A percentile compares a stretch with the other conserved stretches of the same genome.
Evolutionary conservation across 2,888 invertebrate genomes (phyloP).

Genomic region (Cyclophora albipunctata): DNA sequence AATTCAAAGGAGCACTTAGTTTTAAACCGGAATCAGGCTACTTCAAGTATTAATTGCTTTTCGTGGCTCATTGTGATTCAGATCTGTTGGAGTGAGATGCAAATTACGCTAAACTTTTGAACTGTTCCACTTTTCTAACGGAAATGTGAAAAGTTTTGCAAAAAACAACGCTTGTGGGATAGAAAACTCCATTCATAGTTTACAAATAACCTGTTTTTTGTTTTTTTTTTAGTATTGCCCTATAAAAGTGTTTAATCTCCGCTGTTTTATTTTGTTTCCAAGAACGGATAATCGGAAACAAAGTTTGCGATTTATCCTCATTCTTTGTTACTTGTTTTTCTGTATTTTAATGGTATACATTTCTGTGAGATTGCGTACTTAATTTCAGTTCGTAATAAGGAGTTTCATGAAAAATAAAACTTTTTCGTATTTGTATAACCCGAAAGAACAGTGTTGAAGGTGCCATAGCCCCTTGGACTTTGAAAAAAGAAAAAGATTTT

Average conservation of each 20-base stretch:
- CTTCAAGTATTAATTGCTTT: constrained; percentile 74
- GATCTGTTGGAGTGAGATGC: constrained; percentile 65
- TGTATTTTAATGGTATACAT: not conserved
- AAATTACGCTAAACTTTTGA: constrained; percentile 65
- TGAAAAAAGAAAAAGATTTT: too few species aligned
- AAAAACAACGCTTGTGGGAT: constrained; percentile 51
- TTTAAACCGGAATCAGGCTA: constrained; percentile 64
- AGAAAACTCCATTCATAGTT: constrained; percentile 35
- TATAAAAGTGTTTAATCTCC: constrained; percentile 18
- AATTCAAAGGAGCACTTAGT: constrained; percentile 70
- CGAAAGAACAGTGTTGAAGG: too few species aligned
- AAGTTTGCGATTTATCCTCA: constrained; percentile 1
- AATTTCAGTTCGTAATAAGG: too few species aligned
- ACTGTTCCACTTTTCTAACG: constrained; percentile 67
- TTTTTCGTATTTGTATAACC: too few species aligned
- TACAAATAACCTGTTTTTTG: constrained; percentile 23
- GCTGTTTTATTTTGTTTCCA: constrained; percentile 7
- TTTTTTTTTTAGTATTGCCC: constrained; percentile 10
- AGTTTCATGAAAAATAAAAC: too few species aligned
- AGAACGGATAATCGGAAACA: constrained; percentile 3
- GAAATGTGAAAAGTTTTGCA: constrained; percentile 60
- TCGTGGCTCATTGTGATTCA: constrained; percentile 70
- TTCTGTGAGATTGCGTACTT: too few species aligned
- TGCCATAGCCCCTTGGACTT: too few species aligned
- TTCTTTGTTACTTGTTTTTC: constrained; percentile 1